A percentile compares a stretch with the other conserved stretches of the same genome.
Conservation (phyloP, 2,797 vertebrate genomes). For the Phaenicophaeus curvirostris region DNA sequence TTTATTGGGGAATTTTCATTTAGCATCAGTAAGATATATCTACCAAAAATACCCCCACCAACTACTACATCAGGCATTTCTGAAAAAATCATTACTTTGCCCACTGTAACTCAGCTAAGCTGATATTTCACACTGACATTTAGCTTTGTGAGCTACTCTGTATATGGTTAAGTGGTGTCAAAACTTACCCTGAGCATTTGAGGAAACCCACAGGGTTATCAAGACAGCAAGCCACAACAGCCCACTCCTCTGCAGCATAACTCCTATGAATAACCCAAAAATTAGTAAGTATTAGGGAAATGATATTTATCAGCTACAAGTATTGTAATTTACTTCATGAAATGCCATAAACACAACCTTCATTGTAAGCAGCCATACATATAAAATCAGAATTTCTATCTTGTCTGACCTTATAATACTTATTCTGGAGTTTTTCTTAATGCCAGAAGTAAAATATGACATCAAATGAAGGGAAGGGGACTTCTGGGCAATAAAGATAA, state of each 20-base stretch:
- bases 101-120: neutral
- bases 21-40: neutral
- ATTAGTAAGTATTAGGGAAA: neutral
- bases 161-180: neutral
- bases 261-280: constrained; percentile 75
- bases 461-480: neutral
- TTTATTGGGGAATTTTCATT: neutral
- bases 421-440: neutral
- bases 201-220: constrained; percentile 77
- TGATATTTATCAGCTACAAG: neutral
- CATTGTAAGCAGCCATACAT: neutral
- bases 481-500: neutral
- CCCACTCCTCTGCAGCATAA: constrained; percentile 81
- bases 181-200: constrained; percentile 83
- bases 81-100: neutral
- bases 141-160: neutral
- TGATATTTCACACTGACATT: neutral
- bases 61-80: neutral
- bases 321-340: neutral
- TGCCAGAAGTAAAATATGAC: neutral
- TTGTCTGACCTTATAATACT: neutral
- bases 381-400: neutral
- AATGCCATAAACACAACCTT: neutral
- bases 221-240: constrained; percentile 82
- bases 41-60: neutral